Evolutionary conservation across 2,888 invertebrate genomes (phyloP).

Genomic region (Strigamia maritima): DNA sequence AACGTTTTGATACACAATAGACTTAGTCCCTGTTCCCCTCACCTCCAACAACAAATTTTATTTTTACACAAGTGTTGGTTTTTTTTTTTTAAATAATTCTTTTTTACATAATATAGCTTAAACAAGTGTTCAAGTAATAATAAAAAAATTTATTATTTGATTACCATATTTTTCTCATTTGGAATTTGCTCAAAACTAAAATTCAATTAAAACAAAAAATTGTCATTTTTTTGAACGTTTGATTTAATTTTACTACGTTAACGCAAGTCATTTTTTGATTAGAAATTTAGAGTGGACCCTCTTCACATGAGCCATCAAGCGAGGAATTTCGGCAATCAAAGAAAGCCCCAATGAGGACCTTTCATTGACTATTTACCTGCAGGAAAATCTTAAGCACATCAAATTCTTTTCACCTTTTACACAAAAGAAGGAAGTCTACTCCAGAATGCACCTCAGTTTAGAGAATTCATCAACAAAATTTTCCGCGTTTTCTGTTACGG

Average conservation of each 20-base stretch:
- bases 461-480: too few relatives aligned
- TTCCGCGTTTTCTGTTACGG: not conserved
- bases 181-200: too few relatives aligned
- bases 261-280: not conserved
- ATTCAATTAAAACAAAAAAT: too few relatives aligned
- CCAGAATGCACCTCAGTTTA: too few relatives aligned
- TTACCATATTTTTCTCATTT: too few relatives aligned
- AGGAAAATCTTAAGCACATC: not conserved
- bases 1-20: conserved; percentile 22
- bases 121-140: not conserved
- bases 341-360: not conserved
- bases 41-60: not conserved
- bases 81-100: not conserved
- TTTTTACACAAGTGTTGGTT: not conserved
- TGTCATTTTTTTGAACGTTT: too few relatives aligned
- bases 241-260: not conserved
- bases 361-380: not conserved
- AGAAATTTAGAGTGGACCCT: conserved; percentile 16
- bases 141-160: not conserved
- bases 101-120: too few relatives aligned
- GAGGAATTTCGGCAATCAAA: conserved; percentile 19
- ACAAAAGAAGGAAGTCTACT: not conserved
- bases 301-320: not conserved
- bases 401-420: not conserved
- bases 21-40: not conserved